These are phyloP conservation scores for Mungos mungo DNA, from an alignment of 2,113 vertebrate genomes.

Conservation along the genomic window DNA sequence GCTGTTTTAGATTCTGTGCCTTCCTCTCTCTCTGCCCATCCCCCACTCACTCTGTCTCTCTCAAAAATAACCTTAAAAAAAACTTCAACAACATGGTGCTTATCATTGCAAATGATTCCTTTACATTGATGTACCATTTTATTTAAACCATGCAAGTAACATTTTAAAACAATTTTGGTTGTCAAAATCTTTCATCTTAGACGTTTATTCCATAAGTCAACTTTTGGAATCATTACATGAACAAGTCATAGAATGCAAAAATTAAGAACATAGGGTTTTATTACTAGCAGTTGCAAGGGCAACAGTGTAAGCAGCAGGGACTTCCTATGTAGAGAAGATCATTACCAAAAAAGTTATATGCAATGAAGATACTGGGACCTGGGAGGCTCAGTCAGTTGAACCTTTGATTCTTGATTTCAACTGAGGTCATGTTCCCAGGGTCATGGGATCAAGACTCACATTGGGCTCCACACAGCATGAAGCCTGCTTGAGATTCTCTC, in stretches of 20 bases:
- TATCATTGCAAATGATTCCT: neutral
- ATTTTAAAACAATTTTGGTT: conserved; percentile 19
- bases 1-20: no score
- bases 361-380: neutral
- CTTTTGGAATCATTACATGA: neutral
- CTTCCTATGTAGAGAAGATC: neutral
- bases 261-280: neutral
- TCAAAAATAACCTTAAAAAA: no score
- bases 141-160: neutral
- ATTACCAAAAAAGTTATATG: neutral
- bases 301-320: neutral
- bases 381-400: no score
- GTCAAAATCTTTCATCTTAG: neutral
- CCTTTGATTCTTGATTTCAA: no score
- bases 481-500: no score
- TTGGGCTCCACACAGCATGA: no score
- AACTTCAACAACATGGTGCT: neutral
- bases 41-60: no score
- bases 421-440: no score
- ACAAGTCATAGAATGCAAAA: conserved; percentile 3
- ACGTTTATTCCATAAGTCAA: neutral
- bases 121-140: neutral
- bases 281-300: neutral
- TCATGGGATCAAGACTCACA: no score
- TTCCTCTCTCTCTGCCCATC: no score